Evolutionary conservation across 2,797 vertebrate genomes (phyloP), one percentile per base, ranked within the genome.

Genomic region (Cryptoprocta ferox): DNA sequence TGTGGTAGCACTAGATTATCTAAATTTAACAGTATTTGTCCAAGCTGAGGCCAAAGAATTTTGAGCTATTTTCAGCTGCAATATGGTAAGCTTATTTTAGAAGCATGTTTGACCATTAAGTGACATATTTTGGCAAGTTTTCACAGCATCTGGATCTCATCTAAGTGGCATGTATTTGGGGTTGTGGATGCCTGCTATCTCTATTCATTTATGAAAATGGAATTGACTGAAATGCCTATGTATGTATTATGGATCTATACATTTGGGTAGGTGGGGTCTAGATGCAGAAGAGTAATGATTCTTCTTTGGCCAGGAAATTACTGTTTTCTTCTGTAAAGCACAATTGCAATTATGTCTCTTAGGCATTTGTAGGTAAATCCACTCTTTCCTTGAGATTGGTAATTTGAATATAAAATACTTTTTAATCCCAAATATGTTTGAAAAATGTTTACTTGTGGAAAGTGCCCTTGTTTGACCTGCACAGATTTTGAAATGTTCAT

Each of bases 1-100:
- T 97, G 89, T 89, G 94, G 92, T 95, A 85, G 97, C 95, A 71
- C 96, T 98, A 96, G 84, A 78, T 97, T 98, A 98, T 98, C 97
- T 98, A 80, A 81, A 86, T 97, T 95, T 94, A 98, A 95, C 94
- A 79, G 28, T 94, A 94, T 95, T 97, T 97, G 85, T 87, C 65
- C 28, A 89, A 82, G 92, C 92, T 18, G 80, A 97, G 75, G 95
- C 96, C 92, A 97, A 97, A 96, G 2, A 8, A 89, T 89, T 91
- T 97, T 97, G 96, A 97, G 90, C 92, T 98, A 95, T 95, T 98
- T 98, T 97, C 86, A 98, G 78, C 78, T 76, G 39, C 78, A 92
- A 28, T 79, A 89, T 79, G 84, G 87, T 97, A 71, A 83, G 75
- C 95, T 91, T 98, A 71, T 93, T 73, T 65, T 70, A 86, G 94